Conservation (phyloP, 2,113 vertebrate species). For the pig (Sus scrofa) region T2T-Sscrofa CM000828.6:59511501-59512000, state of each 20-base stretch:
- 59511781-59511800: conserved; percentile 31
- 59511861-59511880: neutral
- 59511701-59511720: neutral
- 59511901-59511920: neutral
- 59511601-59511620: neutral
- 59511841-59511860: neutral
- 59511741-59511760: neutral
- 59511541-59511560: neutral
- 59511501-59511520: neutral
- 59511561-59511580: neutral
- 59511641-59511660: neutral
- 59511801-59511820: conserved; percentile 38
- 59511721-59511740: neutral
- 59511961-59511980: conserved; percentile 14
- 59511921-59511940: conserved; percentile 48
- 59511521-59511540: neutral
- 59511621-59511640: neutral
- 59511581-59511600: neutral
- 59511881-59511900: conserved; percentile 54
- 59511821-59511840: conserved; percentile 30
- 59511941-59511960: conserved; percentile 22
- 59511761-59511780: neutral
- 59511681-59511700: neutral
- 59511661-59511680: neutral
- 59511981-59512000: neutral